Evolutionary conservation across 2,888 invertebrate genomes (phyloP), one percentile per base, ranked within the genome.

Genomic region (Pollenia amentaria): DNA sequence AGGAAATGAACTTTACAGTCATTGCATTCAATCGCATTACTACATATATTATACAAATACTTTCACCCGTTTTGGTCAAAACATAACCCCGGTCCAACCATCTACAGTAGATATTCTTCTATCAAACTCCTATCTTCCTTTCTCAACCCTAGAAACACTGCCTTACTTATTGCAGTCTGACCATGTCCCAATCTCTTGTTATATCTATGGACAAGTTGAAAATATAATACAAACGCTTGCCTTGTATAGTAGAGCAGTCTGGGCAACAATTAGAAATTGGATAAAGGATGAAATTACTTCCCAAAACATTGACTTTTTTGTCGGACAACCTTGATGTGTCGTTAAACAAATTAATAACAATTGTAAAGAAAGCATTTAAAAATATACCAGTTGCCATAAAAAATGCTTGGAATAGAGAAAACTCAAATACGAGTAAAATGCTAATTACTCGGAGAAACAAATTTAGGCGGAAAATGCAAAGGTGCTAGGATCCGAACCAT

Each of bases 1-100:
- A 18, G 64, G 62, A 9, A 75, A 62, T 14, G 11, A 16, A 14
- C 29, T 75, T 2, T 60, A 62, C 38, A 62, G 3, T n/a, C 46
- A 46, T 6, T 16, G 10, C 11, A 2, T 60, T 3, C 29, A 3
- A 29, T 73, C 57, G 3, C 14, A 12, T 18, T 72, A 57, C 16
- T 72, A 42, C 11, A 14, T 57, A 21, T 62, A 62, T 16, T 11
- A 62, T 16, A 14, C 60, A 4, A 14, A 18, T 21, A 42, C 64
- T 29, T 42, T 44, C 12, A 42, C 64, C 6, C 2, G 62, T 1
- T 44, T 18, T 6, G 18, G 9, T 38, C 16, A 62, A 40, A 62
- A 62, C 14, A 7, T 62, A 16, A 14, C 8, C 9, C 40, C 7
- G 7, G 42, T 44, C 18, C 64, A 64, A 18, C 40, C 64, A 3